Percentiles rank a stretch among this genome's conserved stretches.
phyloP scores from a whole-genome alignment of 2,797 vertebrate species.

The Eurystomus glaucurus region DNA sequence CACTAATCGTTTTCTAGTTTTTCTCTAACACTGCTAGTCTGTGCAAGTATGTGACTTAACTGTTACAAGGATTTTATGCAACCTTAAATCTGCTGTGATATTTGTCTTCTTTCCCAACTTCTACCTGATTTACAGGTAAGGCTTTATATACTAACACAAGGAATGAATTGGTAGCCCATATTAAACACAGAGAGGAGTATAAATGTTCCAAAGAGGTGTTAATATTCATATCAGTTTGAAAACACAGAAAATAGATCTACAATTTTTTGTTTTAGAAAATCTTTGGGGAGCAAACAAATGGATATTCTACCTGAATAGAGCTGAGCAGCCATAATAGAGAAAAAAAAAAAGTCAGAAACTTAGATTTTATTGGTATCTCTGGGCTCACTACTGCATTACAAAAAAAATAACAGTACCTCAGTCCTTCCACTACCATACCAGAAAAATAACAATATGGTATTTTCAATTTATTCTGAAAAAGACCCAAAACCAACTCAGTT shows the following conservation, averaged over 20 bases:
- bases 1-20: not conserved
- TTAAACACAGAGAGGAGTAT: not conserved
- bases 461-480: not conserved
- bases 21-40: not conserved
- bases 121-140: not conserved
- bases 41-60: not conserved
- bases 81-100: not conserved
- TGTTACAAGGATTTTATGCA: not conserved
- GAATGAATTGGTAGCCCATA: not conserved
- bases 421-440: not conserved
- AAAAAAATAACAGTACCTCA: not conserved
- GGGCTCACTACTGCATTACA: not conserved
- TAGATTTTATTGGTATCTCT: not conserved
- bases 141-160: not conserved
- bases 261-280: not conserved
- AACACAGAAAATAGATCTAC: not conserved
- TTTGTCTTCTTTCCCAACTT: not conserved
- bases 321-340: not conserved
- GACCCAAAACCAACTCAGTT: not conserved
- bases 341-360: fast-evolving
- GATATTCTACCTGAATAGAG: not conserved
- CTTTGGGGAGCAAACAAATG: not conserved
- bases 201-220: not conserved
- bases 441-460: not conserved
- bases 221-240: not conserved